phyloP scores from a whole-genome alignment of 2,888 invertebrate species.

The Andrena dorsata region DNA sequence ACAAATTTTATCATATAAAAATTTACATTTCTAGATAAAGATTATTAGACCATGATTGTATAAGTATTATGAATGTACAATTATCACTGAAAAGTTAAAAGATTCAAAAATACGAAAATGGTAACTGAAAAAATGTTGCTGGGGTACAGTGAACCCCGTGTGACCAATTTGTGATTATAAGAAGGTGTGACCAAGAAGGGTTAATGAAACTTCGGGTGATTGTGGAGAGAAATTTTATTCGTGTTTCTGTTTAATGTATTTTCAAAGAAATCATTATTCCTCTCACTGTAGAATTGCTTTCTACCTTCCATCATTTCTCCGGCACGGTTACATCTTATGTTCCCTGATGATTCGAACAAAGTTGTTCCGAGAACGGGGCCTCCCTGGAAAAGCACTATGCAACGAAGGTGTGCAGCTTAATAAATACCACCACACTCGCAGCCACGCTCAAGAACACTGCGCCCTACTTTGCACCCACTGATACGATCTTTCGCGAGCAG shows the following conservation, averaged over 20 bases:
- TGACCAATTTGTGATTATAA: too few relatives aligned
- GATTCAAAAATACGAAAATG: too few relatives aligned
- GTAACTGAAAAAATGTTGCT: too few relatives aligned
- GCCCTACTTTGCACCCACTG: conserved; percentile 48
- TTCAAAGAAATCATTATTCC: background rate
- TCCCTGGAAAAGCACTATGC: background rate
- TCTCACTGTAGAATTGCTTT: background rate
- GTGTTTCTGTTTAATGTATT: background rate
- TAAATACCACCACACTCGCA: conserved; percentile 10
- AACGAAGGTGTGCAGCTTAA: conserved; percentile 33
- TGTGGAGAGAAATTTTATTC: background rate
- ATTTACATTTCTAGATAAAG: too few relatives aligned
- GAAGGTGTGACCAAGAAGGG: too few relatives aligned
- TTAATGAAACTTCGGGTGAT: background rate
- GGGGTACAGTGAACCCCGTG: too few relatives aligned
- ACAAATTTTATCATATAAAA: too few relatives aligned
- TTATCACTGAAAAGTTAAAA: too few relatives aligned
- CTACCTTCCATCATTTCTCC: background rate
- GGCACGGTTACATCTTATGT: too few relatives aligned
- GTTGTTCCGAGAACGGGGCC: background rate
- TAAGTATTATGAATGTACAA: too few relatives aligned
- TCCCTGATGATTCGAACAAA: background rate
- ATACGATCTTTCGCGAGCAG: conserved; percentile 40
- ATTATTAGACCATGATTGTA: too few relatives aligned
- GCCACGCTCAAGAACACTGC: conserved; percentile 47